These are phyloP conservation scores for Leucophenga maculata DNA, from an alignment of 2,888 invertebrate species.

Conservation along the genomic window DNA sequence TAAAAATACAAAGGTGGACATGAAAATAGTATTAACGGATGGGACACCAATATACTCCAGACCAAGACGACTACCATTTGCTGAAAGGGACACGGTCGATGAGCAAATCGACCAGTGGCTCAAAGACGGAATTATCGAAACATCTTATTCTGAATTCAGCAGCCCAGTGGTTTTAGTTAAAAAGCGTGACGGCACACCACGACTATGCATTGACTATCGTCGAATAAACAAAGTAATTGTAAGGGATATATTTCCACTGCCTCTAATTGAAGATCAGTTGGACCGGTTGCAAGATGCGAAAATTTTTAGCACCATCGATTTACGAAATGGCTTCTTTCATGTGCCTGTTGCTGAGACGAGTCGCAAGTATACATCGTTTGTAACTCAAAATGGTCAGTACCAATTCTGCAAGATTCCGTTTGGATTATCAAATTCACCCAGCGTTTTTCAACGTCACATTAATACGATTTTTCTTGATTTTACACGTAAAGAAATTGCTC, in stretches of 20 bases:
- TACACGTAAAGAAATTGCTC: slow-evolving; percentile 29
- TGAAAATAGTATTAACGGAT: slow-evolving; percentile 19
- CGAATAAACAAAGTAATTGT: slow-evolving; percentile 29
- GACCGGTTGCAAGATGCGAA: slow-evolving; percentile 38
- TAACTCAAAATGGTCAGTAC: slow-evolving; percentile 57
- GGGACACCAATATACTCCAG: slow-evolving; percentile 18
- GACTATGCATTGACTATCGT: slow-evolving; percentile 34
- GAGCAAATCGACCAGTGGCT: slow-evolving; percentile 30
- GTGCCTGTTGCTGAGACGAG: slow-evolving; percentile 29
- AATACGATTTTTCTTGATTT: slow-evolving; percentile 44
- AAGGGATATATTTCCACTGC: slow-evolving; percentile 24
- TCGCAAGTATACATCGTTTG: slow-evolving; percentile 54
- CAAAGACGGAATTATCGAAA: slow-evolving; percentile 32
- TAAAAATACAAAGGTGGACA: slow-evolving; percentile 26
- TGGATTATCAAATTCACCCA: slow-evolving; percentile 61
- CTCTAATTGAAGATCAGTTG: slow-evolving; percentile 42
- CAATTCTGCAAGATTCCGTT: slow-evolving; percentile 63
- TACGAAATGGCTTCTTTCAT: slow-evolving; percentile 47
- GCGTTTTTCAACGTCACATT: slow-evolving; percentile 53
- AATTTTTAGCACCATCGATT: slow-evolving; percentile 42
- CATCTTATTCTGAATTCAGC: slow-evolving; percentile 39
- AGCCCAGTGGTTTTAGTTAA: slow-evolving; percentile 31
- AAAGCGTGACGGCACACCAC: slow-evolving; percentile 27
- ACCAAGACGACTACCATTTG: slow-evolving; percentile 10
- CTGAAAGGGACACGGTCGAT: too few relatives aligned